Percentiles rank a stretch among this genome's conserved stretches.
Conservation (phyloP, 2,888 invertebrate species). For the Fragum whitleyi region DNA sequence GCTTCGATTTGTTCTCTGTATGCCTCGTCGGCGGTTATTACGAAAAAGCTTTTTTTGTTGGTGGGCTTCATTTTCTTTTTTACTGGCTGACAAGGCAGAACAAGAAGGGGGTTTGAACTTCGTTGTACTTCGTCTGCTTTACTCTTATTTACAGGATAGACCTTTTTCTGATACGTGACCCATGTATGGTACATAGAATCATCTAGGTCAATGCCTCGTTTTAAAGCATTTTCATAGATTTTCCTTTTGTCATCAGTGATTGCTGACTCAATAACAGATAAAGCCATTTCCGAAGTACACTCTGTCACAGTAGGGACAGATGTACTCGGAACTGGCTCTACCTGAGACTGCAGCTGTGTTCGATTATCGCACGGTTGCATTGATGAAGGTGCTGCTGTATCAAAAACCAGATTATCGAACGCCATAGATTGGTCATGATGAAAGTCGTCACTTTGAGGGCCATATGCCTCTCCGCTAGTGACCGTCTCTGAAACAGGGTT, state of each 20-base stretch:
- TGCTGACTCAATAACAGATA: constrained; percentile 20
- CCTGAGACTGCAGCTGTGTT: neutral
- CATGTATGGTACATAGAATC: constrained; percentile 18
- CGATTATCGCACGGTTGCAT: too few species aligned
- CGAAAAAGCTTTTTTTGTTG: constrained; percentile 12
- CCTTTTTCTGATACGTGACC: neutral
- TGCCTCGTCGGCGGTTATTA: constrained; percentile 8
- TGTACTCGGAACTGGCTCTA: neutral
- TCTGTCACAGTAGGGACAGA: constrained; percentile 10
- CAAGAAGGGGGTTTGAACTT: neutral
- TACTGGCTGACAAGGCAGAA: neutral
- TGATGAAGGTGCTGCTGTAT: too few species aligned
- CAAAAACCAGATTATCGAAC: too few species aligned
- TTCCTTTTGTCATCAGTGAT: neutral
- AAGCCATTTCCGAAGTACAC: constrained; percentile 29
- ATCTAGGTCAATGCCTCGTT: neutral
- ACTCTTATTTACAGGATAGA: neutral
- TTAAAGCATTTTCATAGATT: neutral
- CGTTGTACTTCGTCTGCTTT: too few species aligned
- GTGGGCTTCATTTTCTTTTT: neutral
- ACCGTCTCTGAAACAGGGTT: neutral
- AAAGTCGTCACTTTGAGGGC: too few species aligned
- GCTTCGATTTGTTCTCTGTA: constrained; percentile 3
- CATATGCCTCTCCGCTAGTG: neutral
- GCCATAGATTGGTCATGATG: too few species aligned